Evolutionary conservation across 35 echinoderm and acorn worm genomes (phyloP), one percentile per base, ranked within the genome.

Genomic region (Lytechinus pictus): DNA sequence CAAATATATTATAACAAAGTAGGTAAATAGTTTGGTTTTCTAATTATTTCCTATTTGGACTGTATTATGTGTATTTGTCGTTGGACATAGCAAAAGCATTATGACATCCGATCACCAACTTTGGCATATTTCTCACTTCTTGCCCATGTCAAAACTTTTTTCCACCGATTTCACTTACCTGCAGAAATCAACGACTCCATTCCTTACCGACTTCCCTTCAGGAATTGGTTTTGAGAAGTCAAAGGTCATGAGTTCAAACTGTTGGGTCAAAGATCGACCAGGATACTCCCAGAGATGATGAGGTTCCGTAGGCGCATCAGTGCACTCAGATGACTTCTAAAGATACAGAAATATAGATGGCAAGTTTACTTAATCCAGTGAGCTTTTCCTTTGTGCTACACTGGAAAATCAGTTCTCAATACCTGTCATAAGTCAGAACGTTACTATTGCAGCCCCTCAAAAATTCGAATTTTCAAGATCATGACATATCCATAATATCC

Each of bases 251-350:
- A 99, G 72, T 61, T 95, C 95, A 95, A 99, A 98, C 27, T 97
- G 96, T 54, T 94, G 44, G 86, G 97, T 97, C 92, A 99, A 86
- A 28, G 96, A 87, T 92, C 86, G 94, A 79, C 97, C 96, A 52
- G 98, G 98, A 27, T 99, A 99, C 87, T 99, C 98, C 98, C 98
- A 99, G 1, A 99, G 93, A 90, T 96, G 97, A 53, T 99, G 98
- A 0, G 98, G 96, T 86, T 99, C 98, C 55, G 96, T 96, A 55
- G 60, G 55, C 16, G 91, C 97, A 96, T 99, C 98, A 55, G 95
- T 97, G 21, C 96, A 57, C 27, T 97, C 94, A 44, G 95, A 95
- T 9, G 98, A 96, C 29, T 94, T 98, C 98, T 99, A 24, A 24
- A 6, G 66, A 79, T 7, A 79, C 12, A 79, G 33, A 44, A 44